phyloP scores from a whole-genome alignment of 2,888 invertebrate genomes.

The Epirrhoe alternata region DNA sequence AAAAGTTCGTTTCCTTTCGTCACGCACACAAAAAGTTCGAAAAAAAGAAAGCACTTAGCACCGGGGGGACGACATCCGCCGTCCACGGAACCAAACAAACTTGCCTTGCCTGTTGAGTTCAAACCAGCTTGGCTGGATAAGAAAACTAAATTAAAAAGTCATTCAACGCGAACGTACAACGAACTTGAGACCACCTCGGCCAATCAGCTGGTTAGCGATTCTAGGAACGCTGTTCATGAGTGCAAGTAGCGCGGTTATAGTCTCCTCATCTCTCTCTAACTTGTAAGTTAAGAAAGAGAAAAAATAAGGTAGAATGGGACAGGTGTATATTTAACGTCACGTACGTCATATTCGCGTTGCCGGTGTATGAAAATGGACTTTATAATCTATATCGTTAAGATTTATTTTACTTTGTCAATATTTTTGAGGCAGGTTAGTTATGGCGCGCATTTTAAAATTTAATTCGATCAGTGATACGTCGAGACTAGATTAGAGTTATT shows the following conservation, averaged over 20 bases:
- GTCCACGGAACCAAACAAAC: slow-evolving; percentile 74
- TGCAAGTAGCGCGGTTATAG: slow-evolving; percentile 54
- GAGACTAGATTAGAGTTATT: slow-evolving; percentile 4
- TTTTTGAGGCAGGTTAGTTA: slow-evolving; percentile 21
- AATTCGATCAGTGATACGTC: slow-evolving; percentile 56
- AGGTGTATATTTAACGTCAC: slow-evolving; percentile 53
- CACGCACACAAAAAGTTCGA: slow-evolving; percentile 66
- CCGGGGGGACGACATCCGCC: slow-evolving; percentile 69
- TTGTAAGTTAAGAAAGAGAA: slow-evolving; percentile 43
- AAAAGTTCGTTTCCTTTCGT: slow-evolving; percentile 66
- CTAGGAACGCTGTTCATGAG: slow-evolving; percentile 57
- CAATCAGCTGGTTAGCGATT: slow-evolving; percentile 58
- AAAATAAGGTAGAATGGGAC: slow-evolving; percentile 50
- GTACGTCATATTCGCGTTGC: slow-evolving; percentile 43
- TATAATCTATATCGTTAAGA: slow-evolving; percentile 23
- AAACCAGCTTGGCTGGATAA: slow-evolving; percentile 44
- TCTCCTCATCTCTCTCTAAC: slow-evolving; percentile 44
- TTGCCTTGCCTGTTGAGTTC: slow-evolving; percentile 50
- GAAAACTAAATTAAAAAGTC: slow-evolving; percentile 59
- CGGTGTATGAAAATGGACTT: slow-evolving; percentile 43
- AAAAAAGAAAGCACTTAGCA: slow-evolving; percentile 52
- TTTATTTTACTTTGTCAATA: slow-evolving; percentile 28
- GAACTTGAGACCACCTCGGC: slow-evolving; percentile 42
- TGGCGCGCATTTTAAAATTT: slow-evolving; percentile 53
- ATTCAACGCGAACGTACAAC: slow-evolving; percentile 15